Evolutionary conservation across 2,113 vertebrate species (phyloP), one percentile per base, ranked within the genome.

Genomic region (Platysternon megacephalum): DNA sequence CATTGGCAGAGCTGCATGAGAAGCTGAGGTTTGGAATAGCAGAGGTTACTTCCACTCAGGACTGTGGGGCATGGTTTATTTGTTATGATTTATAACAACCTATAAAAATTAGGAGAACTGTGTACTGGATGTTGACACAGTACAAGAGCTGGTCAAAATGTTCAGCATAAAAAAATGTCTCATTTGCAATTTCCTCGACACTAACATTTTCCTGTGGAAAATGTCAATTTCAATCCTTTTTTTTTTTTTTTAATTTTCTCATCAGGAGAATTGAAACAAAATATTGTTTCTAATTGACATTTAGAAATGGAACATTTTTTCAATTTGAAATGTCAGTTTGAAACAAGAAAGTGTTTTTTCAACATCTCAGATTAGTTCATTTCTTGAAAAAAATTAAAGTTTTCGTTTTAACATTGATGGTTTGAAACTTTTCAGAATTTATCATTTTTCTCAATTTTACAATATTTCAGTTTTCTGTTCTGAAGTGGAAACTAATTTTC

Each of bases 191-290:
- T 95, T 93, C 90, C n/a, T 35, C 84, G 88, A 88, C 76, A 76
- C n/a, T 82, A 17, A n/a, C 29, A 51, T 87, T 94, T 91, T 93
- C 17, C n/a, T 42, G 90, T 68, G 32, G 90, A 46, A 91, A 96
- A 79, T 72, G 17, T 61, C 58, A 61, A 61, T 52, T 82, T 94
- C 86, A 86, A 1, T 61, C 29, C 11, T 58, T 32, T 78, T 79
- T 29, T 58, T 32, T 72, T 79, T 84, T 5, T 55, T 16, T 17
- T 76, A 89, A 17, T 78, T 95, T 95, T 79, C n/a, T 68, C 79
- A 42, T 0, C 55, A 22, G 55, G 56, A 86, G 74, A 88, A 82
- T 94, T 28, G 85, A 58, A 93, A 44, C 13, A 51, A 78, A 16
- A 78, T 84, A 84, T 6, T 11, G 4, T 87, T 95, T 96, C 48